Evolutionary conservation across 2,888 invertebrate genomes (phyloP).

Genomic region (Troides aeacus): DNA sequence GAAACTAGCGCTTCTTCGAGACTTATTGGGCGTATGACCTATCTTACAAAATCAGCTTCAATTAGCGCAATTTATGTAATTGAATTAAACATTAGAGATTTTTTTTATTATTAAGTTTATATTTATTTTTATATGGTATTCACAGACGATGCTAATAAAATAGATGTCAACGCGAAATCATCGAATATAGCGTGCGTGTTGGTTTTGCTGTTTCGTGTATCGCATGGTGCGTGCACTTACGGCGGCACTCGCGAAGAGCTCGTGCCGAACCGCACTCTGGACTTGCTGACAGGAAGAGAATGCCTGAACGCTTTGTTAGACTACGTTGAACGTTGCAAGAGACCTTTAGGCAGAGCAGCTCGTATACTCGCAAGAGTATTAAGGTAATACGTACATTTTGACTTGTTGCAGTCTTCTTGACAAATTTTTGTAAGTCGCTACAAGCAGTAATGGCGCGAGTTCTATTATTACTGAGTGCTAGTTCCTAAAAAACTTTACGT

Average conservation of each 20-base stretch:
- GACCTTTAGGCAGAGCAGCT: slow-evolving; percentile 72
- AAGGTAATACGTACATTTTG: slow-evolving; percentile 53
- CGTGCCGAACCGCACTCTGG: slow-evolving; percentile 55
- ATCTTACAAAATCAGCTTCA: too few relatives aligned
- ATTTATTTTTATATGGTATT: slow-evolving; percentile 23
- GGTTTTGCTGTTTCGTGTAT: slow-evolving; percentile 64
- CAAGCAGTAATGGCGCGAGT: too few relatives aligned
- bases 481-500: too few relatives aligned
- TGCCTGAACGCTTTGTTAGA: slow-evolving; percentile 69
- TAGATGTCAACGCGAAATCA: slow-evolving; percentile 48
- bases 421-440: too few relatives aligned
- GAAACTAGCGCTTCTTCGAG: too few relatives aligned
- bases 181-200: slow-evolving; percentile 67
- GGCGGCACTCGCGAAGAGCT: slow-evolving; percentile 51
- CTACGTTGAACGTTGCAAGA: slow-evolving; percentile 68
- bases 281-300: slow-evolving; percentile 59
- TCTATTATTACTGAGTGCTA: too few relatives aligned
- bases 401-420: background rate
- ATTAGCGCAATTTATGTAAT: too few relatives aligned
- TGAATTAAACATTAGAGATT: too few relatives aligned
- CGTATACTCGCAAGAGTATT: slow-evolving; percentile 76
- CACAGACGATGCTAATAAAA: slow-evolving; percentile 47
- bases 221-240: slow-evolving; percentile 58
- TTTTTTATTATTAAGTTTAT: background rate
- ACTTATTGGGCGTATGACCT: too few relatives aligned